Evolutionary conservation across 1,140 invertebrate species (phyloP), one percentile per base, ranked within the genome.

Genomic region (Spodoptera litura): DNA sequence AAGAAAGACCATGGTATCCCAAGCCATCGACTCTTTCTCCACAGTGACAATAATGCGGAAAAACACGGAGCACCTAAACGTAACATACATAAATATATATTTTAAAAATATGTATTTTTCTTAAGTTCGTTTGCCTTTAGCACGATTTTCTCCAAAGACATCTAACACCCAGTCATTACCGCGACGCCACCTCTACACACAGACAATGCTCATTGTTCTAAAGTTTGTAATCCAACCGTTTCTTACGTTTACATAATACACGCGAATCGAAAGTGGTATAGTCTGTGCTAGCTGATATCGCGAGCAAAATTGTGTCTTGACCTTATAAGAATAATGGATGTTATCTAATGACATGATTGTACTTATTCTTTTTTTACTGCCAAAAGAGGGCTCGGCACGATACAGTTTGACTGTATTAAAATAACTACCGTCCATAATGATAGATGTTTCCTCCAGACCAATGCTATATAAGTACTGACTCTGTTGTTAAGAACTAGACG

Each of bases 141-240:
- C 6, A 38, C 2, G 38, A 38, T 38, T 38, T 38, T 38, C 38
- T 38, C 38, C 3, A 38, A 61, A 27, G 9, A 20, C 8, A 15
- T 64, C 61, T 20, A 64, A 25, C 3, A 15, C 15, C 0, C n/a
- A 3, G 35, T 49, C 61, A 44, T 64, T 12, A 49, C 38, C 38
- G 38, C 61, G 38, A 64, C 38, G 38, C n/a, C 49, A 5, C 6
- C 31, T 8, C 3, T 3, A 44, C 38, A 49, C n/a, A 38, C 38
- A 53, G 64, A 68, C 64, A 68, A 68, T 68, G 64, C 20, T 9
- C 64, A 68, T 68, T 68, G 64, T 68, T 68, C 64, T 53, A 52
- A 4, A 68, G 64, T 68, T 68, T 68, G 64, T 68, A 68, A 68
- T 53, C 64, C 49, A 15, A 35, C 4, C 61, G 61, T 64, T 49